Base-by-base conservation (phyloP, 2,113 vertebrate genomes). In the Lagopus leucura region DNA sequence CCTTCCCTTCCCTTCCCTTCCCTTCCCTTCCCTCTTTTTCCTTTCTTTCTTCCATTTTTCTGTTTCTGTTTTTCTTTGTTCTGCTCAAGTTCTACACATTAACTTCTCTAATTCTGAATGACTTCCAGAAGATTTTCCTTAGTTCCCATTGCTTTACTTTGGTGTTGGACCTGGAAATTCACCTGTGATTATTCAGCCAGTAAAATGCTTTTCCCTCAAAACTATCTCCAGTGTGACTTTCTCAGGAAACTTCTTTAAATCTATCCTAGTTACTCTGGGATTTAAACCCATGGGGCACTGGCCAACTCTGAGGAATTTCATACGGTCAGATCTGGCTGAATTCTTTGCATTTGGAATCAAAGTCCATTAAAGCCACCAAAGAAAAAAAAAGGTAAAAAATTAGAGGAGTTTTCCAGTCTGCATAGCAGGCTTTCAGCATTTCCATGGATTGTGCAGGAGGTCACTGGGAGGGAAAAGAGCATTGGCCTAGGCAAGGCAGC, bases 91-190 rank as follows among this genome's bases (percentile, higher is more conserved):
- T 73, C 42, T 65, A 81, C 24, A 21, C 83, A 63, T 8, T 3
- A 19, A 58, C 16, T 38, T 18, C 32, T 79, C 21, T 55, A 65
- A 64, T 13, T 27, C 30, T 30, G 28, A 6, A 2, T 70, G 38
- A 60, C 76, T 85, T 93, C 76, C 60, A 57, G 63, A 87, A 42
- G 45, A 50, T 63, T 95, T 85, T 13, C 3, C n/a, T 90, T 74
- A 60, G 5, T 48, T 78, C 47, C 66, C 38, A 5, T 65, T 86
- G 58, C 13, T 65, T 92, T 88, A 63, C 15, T 73, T 43, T 52
- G 45, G 3, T 64, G 78, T 90, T 81, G 7, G n/a, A 80, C 14
- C 27, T 89, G 52, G 45, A 88, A 90, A 78, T 82, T 88, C 66
- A 72, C 30, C 43, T 69, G 34, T 5, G 3, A 17, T 40, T 42